Conservation (phyloP, 2,797 vertebrate species). For the Amblyopsis hoosieri region DNA sequence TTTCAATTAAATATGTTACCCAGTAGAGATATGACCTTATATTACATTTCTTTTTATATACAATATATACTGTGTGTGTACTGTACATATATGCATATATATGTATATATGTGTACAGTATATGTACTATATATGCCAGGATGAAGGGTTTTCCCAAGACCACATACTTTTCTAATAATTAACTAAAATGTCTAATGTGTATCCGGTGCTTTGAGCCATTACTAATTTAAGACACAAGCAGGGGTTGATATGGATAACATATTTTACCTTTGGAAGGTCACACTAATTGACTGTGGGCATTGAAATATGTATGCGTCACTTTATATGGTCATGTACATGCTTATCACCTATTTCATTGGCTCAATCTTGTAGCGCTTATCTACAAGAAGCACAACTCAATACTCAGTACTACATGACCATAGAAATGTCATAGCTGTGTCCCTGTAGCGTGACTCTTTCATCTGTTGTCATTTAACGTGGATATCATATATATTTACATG, state of each 20-base stretch:
- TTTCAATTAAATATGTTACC: too few relatives aligned
- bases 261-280: constrained; percentile 41
- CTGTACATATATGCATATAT: too few relatives aligned
- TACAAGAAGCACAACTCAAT: constrained; percentile 64
- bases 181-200: constrained; percentile 41
- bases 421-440: constrained; percentile 22
- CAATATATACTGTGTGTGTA: too few relatives aligned
- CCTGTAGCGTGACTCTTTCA: constrained; percentile 10
- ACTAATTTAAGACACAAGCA: constrained; percentile 46
- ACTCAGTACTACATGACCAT: constrained; percentile 50
- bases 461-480: constrained; percentile 19
- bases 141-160: too few relatives aligned
- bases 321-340: constrained; percentile 9
- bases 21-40: too few relatives aligned
- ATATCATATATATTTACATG: constrained; percentile 14
- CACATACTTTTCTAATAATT: constrained; percentile 29
- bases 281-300: constrained; percentile 48
- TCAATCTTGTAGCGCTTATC: constrained; percentile 31
- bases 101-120: too few relatives aligned
- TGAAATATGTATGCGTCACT: constrained; percentile 35
- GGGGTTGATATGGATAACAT: constrained; percentile 32
- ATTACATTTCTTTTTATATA: too few relatives aligned
- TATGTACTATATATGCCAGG: too few relatives aligned
- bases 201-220: constrained; percentile 74
- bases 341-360: constrained; percentile 17